Conservation (phyloP, 1,140 invertebrate genomes). For the roundworm (Caenorhabditis elegans) region DNA sequence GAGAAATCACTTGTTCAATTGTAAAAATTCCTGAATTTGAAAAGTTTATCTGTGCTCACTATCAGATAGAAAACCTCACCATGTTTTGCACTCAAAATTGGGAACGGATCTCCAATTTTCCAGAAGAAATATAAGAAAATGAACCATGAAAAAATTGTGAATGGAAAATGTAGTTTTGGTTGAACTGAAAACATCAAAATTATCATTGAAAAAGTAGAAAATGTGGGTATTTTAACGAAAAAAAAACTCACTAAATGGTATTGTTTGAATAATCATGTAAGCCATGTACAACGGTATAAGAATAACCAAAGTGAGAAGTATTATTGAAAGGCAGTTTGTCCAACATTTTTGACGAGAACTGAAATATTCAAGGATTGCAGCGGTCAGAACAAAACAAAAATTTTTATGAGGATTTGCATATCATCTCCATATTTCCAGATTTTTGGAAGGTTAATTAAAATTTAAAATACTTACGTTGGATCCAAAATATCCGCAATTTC, state of each 20-base stretch:
- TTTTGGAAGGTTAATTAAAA: no score
- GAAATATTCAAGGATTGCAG: no score
- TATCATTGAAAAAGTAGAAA: not conserved
- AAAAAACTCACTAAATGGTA: conserved; percentile 78
- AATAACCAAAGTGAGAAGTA: conserved; percentile 87
- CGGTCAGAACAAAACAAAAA: no score
- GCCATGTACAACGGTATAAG: conserved; percentile 95
- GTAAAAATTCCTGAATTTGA: conserved; percentile 78
- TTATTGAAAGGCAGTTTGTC: not conserved
- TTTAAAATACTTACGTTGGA: conserved; percentile 71
- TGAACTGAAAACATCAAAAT: conserved; percentile 44
- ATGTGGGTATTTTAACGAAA: conserved; percentile 13
- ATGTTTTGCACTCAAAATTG: conserved; percentile 89
- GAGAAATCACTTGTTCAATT: conserved; percentile 92
- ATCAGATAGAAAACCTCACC: conserved; percentile 68
- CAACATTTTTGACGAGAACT: conserved; percentile 4
- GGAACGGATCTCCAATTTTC: conserved; percentile 98
- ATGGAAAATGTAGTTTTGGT: conserved; percentile 75
- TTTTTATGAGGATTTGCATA: no score
- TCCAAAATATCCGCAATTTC: conserved; percentile 93
- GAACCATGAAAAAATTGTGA: conserved; percentile 84
- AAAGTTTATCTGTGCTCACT: conserved; percentile 20
- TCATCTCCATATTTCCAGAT: no score
- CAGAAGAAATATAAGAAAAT: conserved; percentile 94
- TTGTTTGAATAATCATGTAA: conserved; percentile 88